Conservation (phyloP, 2,888 invertebrate species). For the Lochmaea crataegi region DNA sequence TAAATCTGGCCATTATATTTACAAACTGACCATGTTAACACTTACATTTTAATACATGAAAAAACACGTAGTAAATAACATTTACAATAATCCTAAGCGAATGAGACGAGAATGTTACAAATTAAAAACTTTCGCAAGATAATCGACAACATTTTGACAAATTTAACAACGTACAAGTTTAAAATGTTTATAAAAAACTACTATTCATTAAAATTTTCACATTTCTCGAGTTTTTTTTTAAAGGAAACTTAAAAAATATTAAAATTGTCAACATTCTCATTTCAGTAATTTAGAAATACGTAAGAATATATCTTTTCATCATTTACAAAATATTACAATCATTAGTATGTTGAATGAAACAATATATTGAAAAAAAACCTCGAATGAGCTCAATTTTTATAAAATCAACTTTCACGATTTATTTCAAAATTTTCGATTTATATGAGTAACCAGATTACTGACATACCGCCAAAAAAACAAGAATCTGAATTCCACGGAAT, state of each 20-base stretch:
- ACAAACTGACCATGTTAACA: conserved; percentile 44
- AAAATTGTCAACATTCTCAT: background rate
- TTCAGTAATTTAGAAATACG: conserved; percentile 9
- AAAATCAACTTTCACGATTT: background rate
- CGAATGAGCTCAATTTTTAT: conserved; percentile 22
- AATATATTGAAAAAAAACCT: background rate
- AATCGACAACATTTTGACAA: conserved; percentile 12
- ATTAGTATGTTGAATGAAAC: background rate
- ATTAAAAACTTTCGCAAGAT: background rate
- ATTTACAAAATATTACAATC: conserved; percentile 5
- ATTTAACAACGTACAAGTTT: background rate
- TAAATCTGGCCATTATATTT: conserved; percentile 61
- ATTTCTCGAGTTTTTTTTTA: too few species aligned
- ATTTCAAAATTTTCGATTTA: too few species aligned
- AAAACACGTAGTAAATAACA: conserved; percentile 29
- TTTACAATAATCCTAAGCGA: conserved; percentile 29
- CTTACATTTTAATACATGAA: conserved; percentile 26
- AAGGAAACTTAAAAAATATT: too few species aligned
- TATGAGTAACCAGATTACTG: too few species aligned
- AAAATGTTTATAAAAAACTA: background rate
- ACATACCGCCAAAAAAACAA: too few species aligned
- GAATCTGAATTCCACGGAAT: too few species aligned
- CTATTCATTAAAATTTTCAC: too few species aligned
- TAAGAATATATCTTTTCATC: conserved; percentile 6
- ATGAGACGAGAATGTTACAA: conserved; percentile 14